Evolutionary conservation across 2,888 invertebrate species (phyloP), one percentile per base, ranked within the genome.

Genomic region (Heteromyza rotundicornis): DNA sequence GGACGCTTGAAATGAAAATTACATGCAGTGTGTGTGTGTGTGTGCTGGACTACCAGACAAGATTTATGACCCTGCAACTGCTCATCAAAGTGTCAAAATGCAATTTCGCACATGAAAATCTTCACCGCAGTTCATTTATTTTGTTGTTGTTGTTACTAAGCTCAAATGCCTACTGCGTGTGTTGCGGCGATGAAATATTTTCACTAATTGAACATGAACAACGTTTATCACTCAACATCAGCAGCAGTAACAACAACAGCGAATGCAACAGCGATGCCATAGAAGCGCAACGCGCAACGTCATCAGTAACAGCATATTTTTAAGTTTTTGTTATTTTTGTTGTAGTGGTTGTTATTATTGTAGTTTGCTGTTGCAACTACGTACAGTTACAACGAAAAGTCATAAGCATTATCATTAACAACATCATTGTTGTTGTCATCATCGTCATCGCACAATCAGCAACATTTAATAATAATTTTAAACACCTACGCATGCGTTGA

Each of bases 361-460:
- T 32, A 32, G 32, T 12, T 8, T 32, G 32, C 32, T 5, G 40
- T n/a, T 40, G 40, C 40, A 64, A 68, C 70, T 64, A 64, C 68
- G 70, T 69, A 72, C 63, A 27, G 59, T 62, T 67, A 67, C 70
- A 69, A 66, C 70, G 70, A 76, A 73, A 75, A 77, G 69, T 75
- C 76, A 74, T 73, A 74, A 75, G 76, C 72, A 75, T 75, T 72
- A 77, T 75, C 75, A 77, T 76, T 77, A 77, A 75, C 72, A 78
- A 75, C 74, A 76, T 73, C 76, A 76, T 76, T 76, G 77, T 76
- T 75, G 76, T 76, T 76, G 74, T 69, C 69, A 67, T 64, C 71
- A 70, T 56, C 69, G 67, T 49, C 64, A 64, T 27, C 70, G 24
- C 66, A 65, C 16, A 65, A 55, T 7, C 64, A 47, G n/a, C 71